Percentiles rank a stretch among this genome's conserved stretches.
These are phyloP conservation scores for Clarias gariepinus DNA, from an alignment of 2,113 vertebrate genomes.

Conservation along the genomic window DNA sequence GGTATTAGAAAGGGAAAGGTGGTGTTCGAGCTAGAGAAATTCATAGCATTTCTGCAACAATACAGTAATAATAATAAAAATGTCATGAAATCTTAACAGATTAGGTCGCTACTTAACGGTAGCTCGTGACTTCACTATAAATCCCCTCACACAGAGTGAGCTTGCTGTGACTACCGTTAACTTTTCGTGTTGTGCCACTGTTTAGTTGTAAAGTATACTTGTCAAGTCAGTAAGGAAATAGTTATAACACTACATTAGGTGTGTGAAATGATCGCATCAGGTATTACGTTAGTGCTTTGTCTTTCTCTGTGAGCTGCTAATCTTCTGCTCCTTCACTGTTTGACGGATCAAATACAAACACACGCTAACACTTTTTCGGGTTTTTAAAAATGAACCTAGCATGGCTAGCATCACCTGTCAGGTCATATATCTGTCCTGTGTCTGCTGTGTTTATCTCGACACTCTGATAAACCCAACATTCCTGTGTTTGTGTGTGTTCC, in stretches of 20 bases:
- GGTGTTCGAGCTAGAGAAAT: background rate
- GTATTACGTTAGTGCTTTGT: background rate
- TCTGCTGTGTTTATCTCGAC: conserved; percentile 6
- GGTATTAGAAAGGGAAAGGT: background rate
- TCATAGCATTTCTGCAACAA: background rate
- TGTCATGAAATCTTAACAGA: background rate
- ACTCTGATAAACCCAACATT: conserved; percentile 5
- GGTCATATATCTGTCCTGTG: conserved; percentile 8
- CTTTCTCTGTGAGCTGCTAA: background rate
- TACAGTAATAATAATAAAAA: background rate
- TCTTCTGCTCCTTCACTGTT: background rate
- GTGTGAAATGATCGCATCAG: background rate
- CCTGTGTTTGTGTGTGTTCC: conserved; percentile 11
- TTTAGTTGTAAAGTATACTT: background rate
- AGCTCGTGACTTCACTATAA: background rate
- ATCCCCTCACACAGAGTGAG: background rate
- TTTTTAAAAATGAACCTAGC: background rate
- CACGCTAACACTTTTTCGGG: background rate
- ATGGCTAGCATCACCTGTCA: background rate
- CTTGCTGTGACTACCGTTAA: background rate
- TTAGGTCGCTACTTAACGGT: background rate
- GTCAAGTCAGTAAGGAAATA: background rate
- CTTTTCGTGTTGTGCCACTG: background rate
- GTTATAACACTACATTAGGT: background rate
- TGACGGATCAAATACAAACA: background rate